phyloP scores from a whole-genome alignment of 1,140 invertebrate species.

The Lordiphosa stackelbergi region DNA sequence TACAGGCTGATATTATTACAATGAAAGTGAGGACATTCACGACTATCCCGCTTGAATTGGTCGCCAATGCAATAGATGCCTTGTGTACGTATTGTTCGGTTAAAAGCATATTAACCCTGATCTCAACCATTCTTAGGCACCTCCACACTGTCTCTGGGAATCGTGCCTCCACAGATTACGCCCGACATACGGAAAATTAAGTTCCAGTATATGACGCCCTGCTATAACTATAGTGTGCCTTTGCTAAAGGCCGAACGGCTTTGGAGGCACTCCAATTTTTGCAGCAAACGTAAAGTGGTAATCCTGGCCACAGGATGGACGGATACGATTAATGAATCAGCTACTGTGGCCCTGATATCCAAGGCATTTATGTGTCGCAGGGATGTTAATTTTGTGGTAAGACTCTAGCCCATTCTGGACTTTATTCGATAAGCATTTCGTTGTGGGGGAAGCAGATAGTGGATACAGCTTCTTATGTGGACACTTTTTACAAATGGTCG shows the following conservation, averaged over 20 bases:
- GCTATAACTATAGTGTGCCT: slow-evolving; percentile 58
- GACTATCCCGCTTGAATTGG: slow-evolving; percentile 40
- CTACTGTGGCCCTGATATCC: slow-evolving; percentile 54
- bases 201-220: slow-evolving; percentile 65
- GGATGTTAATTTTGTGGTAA: slow-evolving; percentile 67
- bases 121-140: slow-evolving; percentile 30
- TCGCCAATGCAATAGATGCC: slow-evolving; percentile 33
- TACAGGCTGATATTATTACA: slow-evolving; percentile 36
- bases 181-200: slow-evolving; percentile 61
- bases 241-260: slow-evolving; percentile 45
- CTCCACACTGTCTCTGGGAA: slow-evolving; percentile 40
- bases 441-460: slow-evolving; percentile 38
- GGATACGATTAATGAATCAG: slow-evolving; percentile 56
- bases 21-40: slow-evolving; percentile 48
- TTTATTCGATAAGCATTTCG: background rate
- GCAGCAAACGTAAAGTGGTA: slow-evolving; percentile 49
- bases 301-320: slow-evolving; percentile 65
- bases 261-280: slow-evolving; percentile 51
- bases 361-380: slow-evolving; percentile 61
- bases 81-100: slow-evolving; percentile 32
- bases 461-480: slow-evolving; percentile 65
- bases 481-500: slow-evolving; percentile 74
- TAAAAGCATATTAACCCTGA: background rate
- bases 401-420: background rate
- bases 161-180: slow-evolving; percentile 43